These are phyloP conservation scores for Potorous gilbertii DNA, from an alignment of 2,797 vertebrate genomes.

Conservation along the genomic window DNA sequence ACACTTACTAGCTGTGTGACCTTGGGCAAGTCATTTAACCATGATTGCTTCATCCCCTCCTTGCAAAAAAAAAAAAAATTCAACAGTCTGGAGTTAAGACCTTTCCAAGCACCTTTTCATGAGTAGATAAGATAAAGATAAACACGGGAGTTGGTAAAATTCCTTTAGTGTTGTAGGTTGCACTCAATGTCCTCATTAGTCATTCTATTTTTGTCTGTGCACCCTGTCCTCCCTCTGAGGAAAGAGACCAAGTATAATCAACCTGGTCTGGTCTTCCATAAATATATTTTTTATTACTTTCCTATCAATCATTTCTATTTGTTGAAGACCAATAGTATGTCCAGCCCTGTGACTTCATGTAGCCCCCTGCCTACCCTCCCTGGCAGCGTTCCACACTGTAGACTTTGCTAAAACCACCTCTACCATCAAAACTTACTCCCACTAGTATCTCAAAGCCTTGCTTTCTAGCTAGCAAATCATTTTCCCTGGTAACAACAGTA, in stretches of 20 bases:
- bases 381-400: not conserved
- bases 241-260: not conserved
- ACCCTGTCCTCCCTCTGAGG: not conserved
- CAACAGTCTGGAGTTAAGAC: not conserved
- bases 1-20: no score
- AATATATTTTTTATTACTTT: not conserved
- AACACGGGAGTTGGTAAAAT: not conserved
- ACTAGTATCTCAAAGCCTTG: not conserved
- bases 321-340: rapidly evolving
- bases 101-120: not conserved
- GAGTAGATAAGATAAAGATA: not conserved
- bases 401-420: not conserved
- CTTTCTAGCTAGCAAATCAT: not conserved
- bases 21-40: no score
- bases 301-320: not conserved
- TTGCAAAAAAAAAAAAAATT: not conserved
- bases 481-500: not conserved
- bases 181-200: not conserved
- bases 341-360: not conserved
- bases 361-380: not conserved
- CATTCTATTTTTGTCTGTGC: not conserved
- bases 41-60: no score
- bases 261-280: not conserved
- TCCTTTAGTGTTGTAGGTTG: not conserved
- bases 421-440: not conserved